Base-by-base conservation (phyloP, 35 echinoderm and acorn worm species). In the Stichopus chloronotus region DNA sequence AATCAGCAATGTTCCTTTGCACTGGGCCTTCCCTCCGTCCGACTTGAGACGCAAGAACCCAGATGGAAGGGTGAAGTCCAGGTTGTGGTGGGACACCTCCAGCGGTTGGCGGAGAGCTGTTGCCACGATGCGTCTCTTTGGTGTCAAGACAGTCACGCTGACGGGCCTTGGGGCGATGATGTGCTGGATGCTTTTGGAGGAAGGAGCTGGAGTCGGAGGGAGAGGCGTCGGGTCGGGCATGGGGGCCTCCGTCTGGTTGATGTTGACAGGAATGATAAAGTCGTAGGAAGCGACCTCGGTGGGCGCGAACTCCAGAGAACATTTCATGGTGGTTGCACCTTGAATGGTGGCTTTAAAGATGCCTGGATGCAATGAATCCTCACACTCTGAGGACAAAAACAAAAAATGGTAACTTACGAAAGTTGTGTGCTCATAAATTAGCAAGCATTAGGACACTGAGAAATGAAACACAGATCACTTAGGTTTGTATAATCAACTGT, bases 51-150 rank as follows among this genome's bases (percentile, higher is more conserved):
- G 93, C 54, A 94, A 69, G 90, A 94, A 98, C 4, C 97, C 97
- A 81, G 97, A 98, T 43, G 97, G 97, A n/a, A 98, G 81, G 25
- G 97, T 91, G 59, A 98, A 98, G 69, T 96, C 93, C n/a, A 98
- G 85, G 22, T 95, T 92, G 58, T 58, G 58, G 57, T 92, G 87
- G 3, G 95, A 96, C 25, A 98, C 30, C 91, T 98, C 95, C 43
- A 98, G 72, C 6, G 97, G 97, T 88, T 98, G 97, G 53, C 97
- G 86, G 23, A 98, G 91, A 79, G 93, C 97, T 11, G 97, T 98
- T 19, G 97, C 97, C 30, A 94, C 93, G 91, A 98, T 98, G 24
- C 93, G 78, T n/a, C 94, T 69, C 78, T 93, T 95, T 21, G 97
- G 97, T 17, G 97, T 98, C 57, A 93, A 93, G 21, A 98, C 94